These are phyloP conservation scores for Drosophila lini DNA, from an alignment of 1,140 invertebrate species.

Conservation along the genomic window DNA sequence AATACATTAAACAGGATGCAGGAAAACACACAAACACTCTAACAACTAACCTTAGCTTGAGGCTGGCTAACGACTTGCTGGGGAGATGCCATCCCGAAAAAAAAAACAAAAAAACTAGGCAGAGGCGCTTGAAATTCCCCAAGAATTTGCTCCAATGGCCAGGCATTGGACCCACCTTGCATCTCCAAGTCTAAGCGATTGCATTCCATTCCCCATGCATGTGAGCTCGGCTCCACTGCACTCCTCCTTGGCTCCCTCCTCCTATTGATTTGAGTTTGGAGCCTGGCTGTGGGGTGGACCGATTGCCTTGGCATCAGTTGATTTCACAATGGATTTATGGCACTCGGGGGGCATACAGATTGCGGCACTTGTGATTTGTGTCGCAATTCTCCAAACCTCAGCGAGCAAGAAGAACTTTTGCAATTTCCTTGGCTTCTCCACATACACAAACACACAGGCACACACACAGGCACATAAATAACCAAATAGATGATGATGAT, in stretches of 20 bases:
- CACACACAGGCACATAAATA: constrained; percentile 4
- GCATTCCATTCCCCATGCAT: constrained; percentile 29
- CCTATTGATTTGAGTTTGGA: constrained; percentile 57
- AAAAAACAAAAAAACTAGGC: neutral
- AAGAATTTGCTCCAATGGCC: constrained; percentile 33
- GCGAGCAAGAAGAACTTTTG: constrained; percentile 53
- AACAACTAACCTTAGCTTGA: constrained; percentile 17
- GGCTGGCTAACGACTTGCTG: constrained; percentile 39
- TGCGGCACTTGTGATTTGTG: constrained; percentile 75
- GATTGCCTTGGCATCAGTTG: constrained; percentile 54
- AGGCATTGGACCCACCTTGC: constrained; percentile 15
- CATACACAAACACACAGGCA: neutral
- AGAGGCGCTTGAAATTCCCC: constrained; percentile 21
- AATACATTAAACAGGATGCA: constrained; percentile 5
- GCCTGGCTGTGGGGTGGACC: neutral
- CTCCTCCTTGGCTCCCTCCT: neutral
- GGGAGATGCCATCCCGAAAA: constrained; percentile 28
- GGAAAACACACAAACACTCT: constrained; percentile 13
- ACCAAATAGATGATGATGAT: constrained; percentile 23
- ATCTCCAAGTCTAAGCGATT: constrained; percentile 21
- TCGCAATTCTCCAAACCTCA: constrained; percentile 58
- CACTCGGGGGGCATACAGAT: constrained; percentile 71
- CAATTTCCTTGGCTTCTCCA: constrained; percentile 39
- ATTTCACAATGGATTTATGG: constrained; percentile 77
- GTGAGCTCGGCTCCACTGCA: neutral